Evolutionary conservation across 2,888 invertebrate genomes (phyloP).

Genomic region (Linnaemya vulpina): DNA sequence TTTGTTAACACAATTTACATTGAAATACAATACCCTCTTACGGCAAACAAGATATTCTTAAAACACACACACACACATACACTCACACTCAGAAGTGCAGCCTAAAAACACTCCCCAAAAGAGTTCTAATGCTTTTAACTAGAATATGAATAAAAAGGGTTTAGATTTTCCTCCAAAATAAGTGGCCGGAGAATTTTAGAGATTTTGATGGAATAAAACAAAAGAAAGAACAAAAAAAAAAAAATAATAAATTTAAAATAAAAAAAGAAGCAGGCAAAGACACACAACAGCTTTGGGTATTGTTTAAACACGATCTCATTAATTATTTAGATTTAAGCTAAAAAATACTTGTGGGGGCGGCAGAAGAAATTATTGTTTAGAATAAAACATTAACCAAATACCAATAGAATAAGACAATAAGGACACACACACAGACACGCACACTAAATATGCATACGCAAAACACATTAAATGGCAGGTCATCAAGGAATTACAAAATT

Average conservation of each 20-base stretch:
- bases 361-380: constrained; percentile 44
- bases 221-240: constrained; percentile 29
- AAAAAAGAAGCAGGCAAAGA: constrained; percentile 21
- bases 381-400: constrained; percentile 51
- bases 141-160: constrained; percentile 52
- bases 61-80: too few relatives aligned
- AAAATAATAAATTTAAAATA: too few relatives aligned
- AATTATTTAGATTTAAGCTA: constrained; percentile 69
- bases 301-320: constrained; percentile 70
- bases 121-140: constrained; percentile 30
- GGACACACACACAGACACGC: not conserved
- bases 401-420: constrained; percentile 37
- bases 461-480: constrained; percentile 76
- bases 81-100: too few relatives aligned
- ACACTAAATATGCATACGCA: not conserved
- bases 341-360: constrained; percentile 9
- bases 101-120: constrained; percentile 48
- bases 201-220: constrained; percentile 64
- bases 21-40: constrained; percentile 63
- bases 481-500: constrained; percentile 77
- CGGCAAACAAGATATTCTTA: not conserved
- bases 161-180: constrained; percentile 37
- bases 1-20: constrained; percentile 55
- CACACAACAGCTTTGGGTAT: constrained; percentile 69
- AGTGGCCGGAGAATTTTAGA: constrained; percentile 55